These are phyloP conservation scores for Myopa testacea DNA, from an alignment of 2,888 invertebrate species.

Conservation along the genomic window DNA sequence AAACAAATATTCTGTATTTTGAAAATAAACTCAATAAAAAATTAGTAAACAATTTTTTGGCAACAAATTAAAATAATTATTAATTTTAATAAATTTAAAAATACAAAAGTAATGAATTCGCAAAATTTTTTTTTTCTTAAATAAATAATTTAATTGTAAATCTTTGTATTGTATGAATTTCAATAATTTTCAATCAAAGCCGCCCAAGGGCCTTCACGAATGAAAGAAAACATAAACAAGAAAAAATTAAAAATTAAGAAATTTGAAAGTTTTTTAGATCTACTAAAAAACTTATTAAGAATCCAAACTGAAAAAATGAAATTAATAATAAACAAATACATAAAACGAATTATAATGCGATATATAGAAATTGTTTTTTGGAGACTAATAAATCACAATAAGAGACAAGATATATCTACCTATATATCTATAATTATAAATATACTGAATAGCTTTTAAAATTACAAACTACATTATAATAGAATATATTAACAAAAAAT, in stretches of 20 bases:
- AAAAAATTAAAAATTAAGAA: neutral
- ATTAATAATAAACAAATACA: neutral
- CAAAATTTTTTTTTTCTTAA: no score
- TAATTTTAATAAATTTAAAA: no score
- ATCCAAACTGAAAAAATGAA: neutral
- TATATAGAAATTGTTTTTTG: neutral
- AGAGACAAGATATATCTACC: constrained; percentile 13
- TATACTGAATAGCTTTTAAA: constrained; percentile 29
- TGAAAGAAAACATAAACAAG: constrained; percentile 11
- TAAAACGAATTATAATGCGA: no score
- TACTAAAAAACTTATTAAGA: constrained; percentile 11
- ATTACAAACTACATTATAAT: constrained; percentile 17
- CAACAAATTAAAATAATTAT: no score
- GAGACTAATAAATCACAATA: constrained; percentile 9
- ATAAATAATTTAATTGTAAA: no score
- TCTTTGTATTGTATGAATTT: no score
- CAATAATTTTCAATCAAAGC: constrained; percentile 46
- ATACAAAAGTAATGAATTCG: no score
- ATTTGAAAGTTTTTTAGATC: neutral
- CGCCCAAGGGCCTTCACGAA: constrained; percentile 58
- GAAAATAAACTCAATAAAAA: no score
- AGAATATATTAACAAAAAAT: constrained; percentile 23
- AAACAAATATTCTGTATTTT: no score
- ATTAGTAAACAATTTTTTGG: no score
- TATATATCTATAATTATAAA: neutral